Evolutionary conservation across 2,797 vertebrate species (phyloP).

Genomic region (Cephalopachus bancanus): DNA sequence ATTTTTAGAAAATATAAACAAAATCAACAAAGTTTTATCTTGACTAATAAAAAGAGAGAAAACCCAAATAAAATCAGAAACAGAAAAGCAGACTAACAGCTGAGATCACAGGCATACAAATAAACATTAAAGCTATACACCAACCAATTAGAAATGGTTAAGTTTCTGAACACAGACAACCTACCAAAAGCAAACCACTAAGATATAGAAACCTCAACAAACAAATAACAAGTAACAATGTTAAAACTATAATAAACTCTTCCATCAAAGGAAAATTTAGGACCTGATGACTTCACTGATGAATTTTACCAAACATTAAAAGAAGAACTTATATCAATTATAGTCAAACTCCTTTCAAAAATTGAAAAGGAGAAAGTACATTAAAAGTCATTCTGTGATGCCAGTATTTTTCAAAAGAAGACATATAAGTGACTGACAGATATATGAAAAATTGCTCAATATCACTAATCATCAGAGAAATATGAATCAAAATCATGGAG

Average conservation of each 20-base stretch:
- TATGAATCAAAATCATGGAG: no score
- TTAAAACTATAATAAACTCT: neutral
- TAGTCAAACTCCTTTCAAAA: neutral
- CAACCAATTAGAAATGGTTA: neutral
- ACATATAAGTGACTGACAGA: no score
- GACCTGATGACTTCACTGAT: neutral
- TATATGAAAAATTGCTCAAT: no score
- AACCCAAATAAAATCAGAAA: neutral
- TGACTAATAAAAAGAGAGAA: neutral
- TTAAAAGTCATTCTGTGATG: neutral
- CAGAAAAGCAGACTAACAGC: neutral
- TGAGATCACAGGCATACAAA: neutral
- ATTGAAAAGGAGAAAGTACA: neutral
- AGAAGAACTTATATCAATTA: neutral
- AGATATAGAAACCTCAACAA: neutral
- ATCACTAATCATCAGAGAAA: no score
- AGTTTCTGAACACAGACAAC: neutral
- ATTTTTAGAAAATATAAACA: no score
- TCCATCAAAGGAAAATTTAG: neutral
- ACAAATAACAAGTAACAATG: neutral
- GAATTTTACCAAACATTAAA: neutral
- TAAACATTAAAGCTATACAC: no score
- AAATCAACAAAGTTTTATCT: neutral
- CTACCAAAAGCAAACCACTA: neutral
- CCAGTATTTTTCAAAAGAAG: no score